Conservation (phyloP, 1,140 invertebrate species). For the Micrasema longulum region DNA sequence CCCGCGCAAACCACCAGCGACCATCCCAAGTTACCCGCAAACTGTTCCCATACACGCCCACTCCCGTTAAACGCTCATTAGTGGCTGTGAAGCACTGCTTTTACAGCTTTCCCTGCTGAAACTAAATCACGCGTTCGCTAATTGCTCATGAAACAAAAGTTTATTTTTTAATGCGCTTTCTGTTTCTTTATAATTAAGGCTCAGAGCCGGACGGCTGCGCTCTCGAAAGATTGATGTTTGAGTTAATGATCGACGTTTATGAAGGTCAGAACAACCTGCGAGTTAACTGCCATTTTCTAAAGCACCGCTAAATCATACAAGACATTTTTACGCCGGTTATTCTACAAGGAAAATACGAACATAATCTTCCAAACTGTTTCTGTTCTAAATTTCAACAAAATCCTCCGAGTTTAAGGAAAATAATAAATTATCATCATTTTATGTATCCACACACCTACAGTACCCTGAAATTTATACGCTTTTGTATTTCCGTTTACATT, state of each 20-base stretch:
- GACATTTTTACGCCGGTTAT: too few relatives aligned
- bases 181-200: slow-evolving; percentile 49
- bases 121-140: slow-evolving; percentile 53
- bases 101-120: slow-evolving; percentile 14
- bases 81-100: slow-evolving; percentile 38
- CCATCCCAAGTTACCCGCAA: slow-evolving; percentile 16
- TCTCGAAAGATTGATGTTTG: slow-evolving; percentile 49
- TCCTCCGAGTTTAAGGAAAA: too few relatives aligned
- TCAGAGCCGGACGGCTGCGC: slow-evolving; percentile 12
- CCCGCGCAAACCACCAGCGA: neutral
- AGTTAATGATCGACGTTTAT: slow-evolving; percentile 52
- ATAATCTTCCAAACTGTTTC: too few relatives aligned
- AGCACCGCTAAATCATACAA: slow-evolving; percentile 17
- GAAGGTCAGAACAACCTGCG: slow-evolving; percentile 18
- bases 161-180: slow-evolving; percentile 48
- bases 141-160: slow-evolving; percentile 53
- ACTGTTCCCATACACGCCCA: slow-evolving; percentile 30
- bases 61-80: slow-evolving; percentile 54
- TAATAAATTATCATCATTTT: too few relatives aligned
- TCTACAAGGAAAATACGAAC: too few relatives aligned
- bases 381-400: too few relatives aligned
- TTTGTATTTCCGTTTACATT: too few relatives aligned
- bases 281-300: neutral
- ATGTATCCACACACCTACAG: too few relatives aligned
- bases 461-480: too few relatives aligned